These are phyloP conservation scores for Alcedo atthis DNA, from an alignment of 2,797 vertebrate species.

Conservation along the genomic window DNA sequence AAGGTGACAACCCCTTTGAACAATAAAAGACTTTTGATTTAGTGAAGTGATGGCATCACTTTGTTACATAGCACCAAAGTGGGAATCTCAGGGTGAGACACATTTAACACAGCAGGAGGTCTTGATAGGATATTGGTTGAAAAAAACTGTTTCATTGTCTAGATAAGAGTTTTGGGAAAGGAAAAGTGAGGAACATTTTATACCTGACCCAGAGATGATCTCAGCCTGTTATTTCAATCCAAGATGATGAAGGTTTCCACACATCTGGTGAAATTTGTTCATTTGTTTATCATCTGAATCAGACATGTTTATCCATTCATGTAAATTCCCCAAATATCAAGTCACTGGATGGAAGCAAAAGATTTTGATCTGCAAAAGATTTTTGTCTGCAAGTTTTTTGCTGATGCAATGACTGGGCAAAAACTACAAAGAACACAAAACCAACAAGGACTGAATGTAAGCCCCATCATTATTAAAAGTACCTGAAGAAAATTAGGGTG, in stretches of 20 bases:
- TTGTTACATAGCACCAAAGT: not conserved
- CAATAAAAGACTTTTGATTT: slow-evolving; percentile 34
- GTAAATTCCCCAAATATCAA: not conserved
- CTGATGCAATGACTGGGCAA: not conserved
- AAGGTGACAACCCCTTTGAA: slow-evolving; percentile 13
- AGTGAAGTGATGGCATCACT: not conserved
- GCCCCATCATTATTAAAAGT: not conserved
- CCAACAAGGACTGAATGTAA: not conserved
- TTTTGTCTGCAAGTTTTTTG: not conserved
- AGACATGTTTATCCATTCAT: not conserved
- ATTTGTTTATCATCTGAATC: not conserved
- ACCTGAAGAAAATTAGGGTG: not conserved
- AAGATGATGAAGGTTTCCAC: not conserved
- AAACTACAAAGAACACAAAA: not conserved
- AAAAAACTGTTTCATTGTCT: slow-evolving; percentile 18
- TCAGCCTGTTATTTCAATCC: not conserved
- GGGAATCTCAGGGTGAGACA: not conserved
- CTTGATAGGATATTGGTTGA: not conserved
- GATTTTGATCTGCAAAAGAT: not conserved
- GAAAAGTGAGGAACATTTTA: not conserved
- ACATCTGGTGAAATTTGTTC: not conserved
- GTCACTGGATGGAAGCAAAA: not conserved
- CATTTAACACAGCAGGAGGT: slow-evolving; percentile 11
- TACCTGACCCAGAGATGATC: not conserved
- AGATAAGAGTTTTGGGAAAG: not conserved